These are phyloP conservation scores for Melanotaenia trifasciata DNA, from an alignment of 2,797 vertebrate genomes.

Conservation along the genomic window DNA sequence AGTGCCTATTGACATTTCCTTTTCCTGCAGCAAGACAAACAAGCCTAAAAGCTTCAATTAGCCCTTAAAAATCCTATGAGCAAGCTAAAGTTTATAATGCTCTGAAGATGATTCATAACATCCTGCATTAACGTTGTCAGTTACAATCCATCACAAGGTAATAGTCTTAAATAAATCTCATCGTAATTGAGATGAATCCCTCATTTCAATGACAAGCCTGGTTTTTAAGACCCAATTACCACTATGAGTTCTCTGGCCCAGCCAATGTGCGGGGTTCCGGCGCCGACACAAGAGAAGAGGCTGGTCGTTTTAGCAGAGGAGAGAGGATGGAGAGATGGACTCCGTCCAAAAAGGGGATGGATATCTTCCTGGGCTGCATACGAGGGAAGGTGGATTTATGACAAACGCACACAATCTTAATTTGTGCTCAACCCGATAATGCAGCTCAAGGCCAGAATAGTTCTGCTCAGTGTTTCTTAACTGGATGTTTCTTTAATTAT, in stretches of 20 bases:
- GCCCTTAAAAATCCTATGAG: slow-evolving; percentile 75
- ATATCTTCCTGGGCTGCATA: slow-evolving; percentile 63
- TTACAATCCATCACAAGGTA: slow-evolving; percentile 86
- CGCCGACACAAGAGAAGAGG: slow-evolving; percentile 51
- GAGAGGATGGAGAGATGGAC: slow-evolving; percentile 74
- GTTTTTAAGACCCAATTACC: slow-evolving; percentile 89
- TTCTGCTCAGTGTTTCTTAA: slow-evolving; percentile 85
- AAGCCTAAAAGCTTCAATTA: slow-evolving; percentile 77
- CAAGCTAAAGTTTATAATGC: slow-evolving; percentile 72
- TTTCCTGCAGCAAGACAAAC: slow-evolving; percentile 61
- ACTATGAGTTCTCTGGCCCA: slow-evolving; percentile 75
- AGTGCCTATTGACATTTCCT: slow-evolving; percentile 58
- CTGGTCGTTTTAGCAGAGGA: slow-evolving; percentile 55
- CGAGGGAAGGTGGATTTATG: slow-evolving; percentile 83
- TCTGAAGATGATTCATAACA: slow-evolving; percentile 79
- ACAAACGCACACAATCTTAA: slow-evolving; percentile 82
- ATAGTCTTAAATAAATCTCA: slow-evolving; percentile 86
- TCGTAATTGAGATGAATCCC: slow-evolving; percentile 87
- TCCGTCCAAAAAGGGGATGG: slow-evolving; percentile 76
- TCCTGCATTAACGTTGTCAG: slow-evolving; percentile 83
- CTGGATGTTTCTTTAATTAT: slow-evolving; percentile 90
- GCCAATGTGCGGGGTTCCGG: slow-evolving; percentile 57
- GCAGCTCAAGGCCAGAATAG: slow-evolving; percentile 81
- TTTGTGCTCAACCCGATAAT: slow-evolving; percentile 82
- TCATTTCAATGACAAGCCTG: slow-evolving; percentile 86